Percentiles rank a stretch among this genome's conserved stretches.
Conservation (phyloP, 2,888 invertebrate genomes). For the Hartigia nigra region DNA sequence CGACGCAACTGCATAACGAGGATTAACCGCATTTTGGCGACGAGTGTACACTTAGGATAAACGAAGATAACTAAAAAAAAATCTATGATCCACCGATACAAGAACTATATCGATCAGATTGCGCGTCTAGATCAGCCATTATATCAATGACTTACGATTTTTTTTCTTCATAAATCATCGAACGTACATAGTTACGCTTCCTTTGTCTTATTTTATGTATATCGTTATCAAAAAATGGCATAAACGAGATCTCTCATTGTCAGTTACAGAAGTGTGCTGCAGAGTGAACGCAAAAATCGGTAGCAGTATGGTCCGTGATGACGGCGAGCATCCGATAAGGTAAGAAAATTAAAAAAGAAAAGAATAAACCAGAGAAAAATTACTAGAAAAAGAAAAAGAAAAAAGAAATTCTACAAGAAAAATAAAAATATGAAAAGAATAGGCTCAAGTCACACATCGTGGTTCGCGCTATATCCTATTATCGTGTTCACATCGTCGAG, state of each 20-base stretch:
- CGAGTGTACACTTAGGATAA: neutral
- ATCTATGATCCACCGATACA: neutral
- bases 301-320: neutral
- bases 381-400: constrained; percentile 13
- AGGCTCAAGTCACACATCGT: constrained; percentile 38
- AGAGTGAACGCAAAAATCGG: neutral
- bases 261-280: constrained; percentile 31
- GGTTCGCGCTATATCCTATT: constrained; percentile 37
- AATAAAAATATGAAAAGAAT: constrained; percentile 14
- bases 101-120: neutral
- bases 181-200: constrained; percentile 26
- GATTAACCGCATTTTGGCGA: neutral
- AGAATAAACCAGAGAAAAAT: neutral
- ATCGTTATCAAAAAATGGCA: constrained; percentile 50
- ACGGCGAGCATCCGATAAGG: neutral
- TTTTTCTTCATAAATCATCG: constrained; percentile 17
- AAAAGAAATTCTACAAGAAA: constrained; percentile 12
- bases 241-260: constrained; percentile 48
- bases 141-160: neutral
- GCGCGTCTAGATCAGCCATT: neutral
- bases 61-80: neutral
- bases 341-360: constrained; percentile 4
- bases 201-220: constrained; percentile 29
- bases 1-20: neutral
- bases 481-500: constrained; percentile 40